These are phyloP conservation scores for Polypterus senegalus DNA, from an alignment of 2,113 vertebrate species.

Conservation along the genomic window DNA sequence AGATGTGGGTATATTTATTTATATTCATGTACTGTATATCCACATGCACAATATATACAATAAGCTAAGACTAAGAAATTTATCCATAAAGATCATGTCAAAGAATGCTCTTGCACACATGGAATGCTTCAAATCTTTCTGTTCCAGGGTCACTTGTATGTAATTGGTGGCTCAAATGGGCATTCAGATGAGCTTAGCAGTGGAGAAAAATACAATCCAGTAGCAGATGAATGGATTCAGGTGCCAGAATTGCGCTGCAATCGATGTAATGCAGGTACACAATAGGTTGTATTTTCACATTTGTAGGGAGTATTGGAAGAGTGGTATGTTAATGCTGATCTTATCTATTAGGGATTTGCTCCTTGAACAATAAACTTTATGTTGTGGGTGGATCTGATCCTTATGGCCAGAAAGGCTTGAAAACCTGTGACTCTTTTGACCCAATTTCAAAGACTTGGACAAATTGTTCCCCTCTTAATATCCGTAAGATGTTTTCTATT, in stretches of 20 bases:
- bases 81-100: too few relatives aligned
- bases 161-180: conserved; percentile 91
- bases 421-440: conserved; percentile 94
- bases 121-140: too few relatives aligned
- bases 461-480: conserved; percentile 83
- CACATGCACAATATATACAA: too few relatives aligned
- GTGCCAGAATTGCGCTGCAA: conserved; percentile 89
- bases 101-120: too few relatives aligned
- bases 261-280: conserved; percentile 86
- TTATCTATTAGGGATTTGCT: conserved; percentile 67
- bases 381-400: conserved; percentile 94
- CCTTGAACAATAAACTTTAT: conserved; percentile 81
- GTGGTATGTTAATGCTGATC: too few relatives aligned
- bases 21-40: too few relatives aligned
- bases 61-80: too few relatives aligned
- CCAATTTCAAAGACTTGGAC: conserved; percentile 81
- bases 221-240: conserved; percentile 74
- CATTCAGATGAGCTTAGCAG: conserved; percentile 94
- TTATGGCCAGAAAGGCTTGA: conserved; percentile 91
- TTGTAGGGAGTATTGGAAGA: too few relatives aligned
- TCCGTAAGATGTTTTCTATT: conserved; percentile 52
- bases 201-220: conserved; percentile 85
- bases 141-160: conserved; percentile 79
- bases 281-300: too few relatives aligned
- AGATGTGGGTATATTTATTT: too few relatives aligned